phyloP scores from a whole-genome alignment of 2,888 invertebrate species.

The Teinopalpus imperialis region DNA sequence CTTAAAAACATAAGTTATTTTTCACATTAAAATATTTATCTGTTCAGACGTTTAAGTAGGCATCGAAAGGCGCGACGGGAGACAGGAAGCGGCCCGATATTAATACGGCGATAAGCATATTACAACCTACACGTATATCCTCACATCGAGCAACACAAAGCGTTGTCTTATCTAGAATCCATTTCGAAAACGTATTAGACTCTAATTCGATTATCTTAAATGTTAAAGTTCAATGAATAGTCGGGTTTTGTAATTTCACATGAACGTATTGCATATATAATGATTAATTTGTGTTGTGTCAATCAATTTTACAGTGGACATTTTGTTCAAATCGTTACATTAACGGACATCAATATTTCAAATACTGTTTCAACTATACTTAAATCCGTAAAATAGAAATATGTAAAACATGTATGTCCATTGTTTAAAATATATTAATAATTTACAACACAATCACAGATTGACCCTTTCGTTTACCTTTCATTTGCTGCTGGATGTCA shows the following conservation, averaged over 20 bases:
- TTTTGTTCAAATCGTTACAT: no score
- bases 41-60: conserved; percentile 4
- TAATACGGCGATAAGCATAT: conserved; percentile 49
- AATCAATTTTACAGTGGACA: no score
- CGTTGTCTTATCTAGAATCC: conserved; percentile 40
- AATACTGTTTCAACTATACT: no score
- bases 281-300: no score
- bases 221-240: conserved; percentile 51
- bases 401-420: no score
- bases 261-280: no score
- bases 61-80: conserved; percentile 24
- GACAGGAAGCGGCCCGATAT: conserved; percentile 48
- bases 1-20: no score
- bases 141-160: conserved; percentile 53
- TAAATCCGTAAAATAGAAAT: no score
- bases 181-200: conserved; percentile 49
- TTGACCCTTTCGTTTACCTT: conserved; percentile 39
- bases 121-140: conserved; percentile 47
- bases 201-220: conserved; percentile 58
- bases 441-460: conserved; percentile 37
- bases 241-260: conserved; percentile 29
- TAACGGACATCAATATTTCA: no score
- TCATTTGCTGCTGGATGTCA: conserved; percentile 38
- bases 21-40: no score
- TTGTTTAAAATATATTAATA: conserved; percentile 36